Conservation (phyloP, 1,140 invertebrate species). For the Drosophila yakuba region DNA sequence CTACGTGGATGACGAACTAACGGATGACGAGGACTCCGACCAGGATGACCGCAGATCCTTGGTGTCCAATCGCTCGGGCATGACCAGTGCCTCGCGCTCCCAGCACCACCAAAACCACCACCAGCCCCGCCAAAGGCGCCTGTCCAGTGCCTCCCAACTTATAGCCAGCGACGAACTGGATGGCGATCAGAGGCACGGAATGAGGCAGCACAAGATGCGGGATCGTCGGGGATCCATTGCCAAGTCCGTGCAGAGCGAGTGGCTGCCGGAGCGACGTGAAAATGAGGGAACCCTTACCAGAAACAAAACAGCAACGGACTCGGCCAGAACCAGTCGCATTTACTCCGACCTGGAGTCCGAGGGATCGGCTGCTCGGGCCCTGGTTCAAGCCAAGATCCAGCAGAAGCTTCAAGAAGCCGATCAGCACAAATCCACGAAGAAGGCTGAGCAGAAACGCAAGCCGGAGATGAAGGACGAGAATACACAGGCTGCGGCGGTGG, state of each 20-base stretch:
- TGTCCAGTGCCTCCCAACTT: slow-evolving; percentile 81
- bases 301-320: slow-evolving; percentile 14
- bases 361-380: slow-evolving; percentile 71
- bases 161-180: slow-evolving; percentile 65
- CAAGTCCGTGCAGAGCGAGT: slow-evolving; percentile 80
- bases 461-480: slow-evolving; percentile 81
- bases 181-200: slow-evolving; percentile 37
- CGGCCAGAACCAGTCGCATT: slow-evolving; percentile 66
- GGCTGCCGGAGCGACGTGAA: slow-evolving; percentile 63
- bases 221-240: slow-evolving; percentile 73
- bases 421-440: slow-evolving; percentile 43
- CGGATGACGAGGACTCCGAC: slow-evolving; percentile 87
- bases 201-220: slow-evolving; percentile 45
- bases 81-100: slow-evolving; percentile 69
- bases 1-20: slow-evolving; percentile 85
- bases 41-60: slow-evolving; percentile 86
- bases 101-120: slow-evolving; percentile 55
- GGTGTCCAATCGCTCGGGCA: slow-evolving; percentile 79
- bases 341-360: slow-evolving; percentile 83
- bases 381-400: slow-evolving; percentile 83
- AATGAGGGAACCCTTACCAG: slow-evolving; percentile 57
- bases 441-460: slow-evolving; percentile 34
- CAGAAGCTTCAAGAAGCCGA: slow-evolving; percentile 75
- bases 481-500: slow-evolving; percentile 63
- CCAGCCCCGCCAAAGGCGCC: slow-evolving; percentile 57